These are phyloP conservation scores for Cataglyphis rosenhaueri DNA, from an alignment of 2,888 invertebrate genomes.

Conservation along the genomic window DNA sequence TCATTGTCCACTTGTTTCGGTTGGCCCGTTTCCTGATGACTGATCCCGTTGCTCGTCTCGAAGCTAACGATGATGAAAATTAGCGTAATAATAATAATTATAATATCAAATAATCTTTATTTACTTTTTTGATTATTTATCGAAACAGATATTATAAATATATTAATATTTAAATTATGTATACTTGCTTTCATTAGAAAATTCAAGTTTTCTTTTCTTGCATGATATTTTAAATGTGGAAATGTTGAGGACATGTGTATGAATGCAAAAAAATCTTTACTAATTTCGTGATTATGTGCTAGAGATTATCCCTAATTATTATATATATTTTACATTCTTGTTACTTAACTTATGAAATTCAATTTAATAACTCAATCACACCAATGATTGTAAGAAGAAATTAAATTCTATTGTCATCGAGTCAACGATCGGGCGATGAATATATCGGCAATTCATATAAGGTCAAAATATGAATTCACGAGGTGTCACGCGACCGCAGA, in stretches of 20 bases:
- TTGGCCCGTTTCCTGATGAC: constrained; percentile 85
- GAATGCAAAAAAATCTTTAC: not conserved
- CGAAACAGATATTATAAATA: too few species aligned
- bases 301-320: not conserved
- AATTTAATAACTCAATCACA: not conserved
- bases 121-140: not conserved
- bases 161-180: too few species aligned
- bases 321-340: not conserved
- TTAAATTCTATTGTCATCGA: not conserved
- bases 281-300: not conserved
- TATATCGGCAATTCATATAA: not conserved
- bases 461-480: constrained; percentile 1
- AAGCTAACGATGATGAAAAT: constrained; percentile 76
- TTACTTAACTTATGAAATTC: not conserved
- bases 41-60: constrained; percentile 86
- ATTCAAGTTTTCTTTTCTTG: not conserved
- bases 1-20: constrained; percentile 84
- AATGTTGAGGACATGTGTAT: not conserved
- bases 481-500: not conserved
- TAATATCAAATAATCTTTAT: not conserved
- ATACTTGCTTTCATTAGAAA: too few species aligned
- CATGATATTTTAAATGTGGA: not conserved
- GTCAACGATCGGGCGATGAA: constrained; percentile 5
- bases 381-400: not conserved
- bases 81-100: not conserved